These are phyloP conservation scores for Callipepla californica DNA, from an alignment of 2,113 vertebrate genomes.

Conservation along the genomic window DNA sequence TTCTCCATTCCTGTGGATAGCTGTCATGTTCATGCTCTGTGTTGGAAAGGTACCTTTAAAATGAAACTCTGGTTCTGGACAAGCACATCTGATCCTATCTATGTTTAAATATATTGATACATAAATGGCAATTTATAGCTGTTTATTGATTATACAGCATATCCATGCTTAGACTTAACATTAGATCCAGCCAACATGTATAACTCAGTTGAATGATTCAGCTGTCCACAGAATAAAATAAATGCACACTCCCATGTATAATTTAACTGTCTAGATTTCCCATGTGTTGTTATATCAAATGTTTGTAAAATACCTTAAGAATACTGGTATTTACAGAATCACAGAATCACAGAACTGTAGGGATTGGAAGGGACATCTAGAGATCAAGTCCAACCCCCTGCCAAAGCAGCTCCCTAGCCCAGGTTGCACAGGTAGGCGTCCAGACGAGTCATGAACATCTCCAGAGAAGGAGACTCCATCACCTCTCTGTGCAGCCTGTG, in stretches of 20 bases:
- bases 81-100: neutral
- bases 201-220: neutral
- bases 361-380: too few relatives aligned
- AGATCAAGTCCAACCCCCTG: too few relatives aligned
- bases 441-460: too few relatives aligned
- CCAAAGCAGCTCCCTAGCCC: too few relatives aligned
- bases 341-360: too few relatives aligned
- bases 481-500: too few relatives aligned
- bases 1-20: neutral
- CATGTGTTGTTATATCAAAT: neutral
- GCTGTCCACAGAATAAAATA: neutral
- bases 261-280: neutral
- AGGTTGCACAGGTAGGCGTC: too few relatives aligned
- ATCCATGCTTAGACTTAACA: neutral
- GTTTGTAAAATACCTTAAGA: neutral
- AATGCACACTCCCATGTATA: neutral
- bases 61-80: neutral
- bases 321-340: neutral
- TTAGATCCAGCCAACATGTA: neutral
- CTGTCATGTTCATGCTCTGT: neutral
- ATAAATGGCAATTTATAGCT: conserved; percentile 10
- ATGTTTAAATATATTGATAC: neutral
- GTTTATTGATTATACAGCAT: neutral
- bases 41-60: neutral
- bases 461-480: too few relatives aligned